Percentiles rank a stretch among this genome's conserved stretches.
Evolutionary conservation across 2,888 invertebrate genomes (phyloP).

Genomic region (Drosophila basisetae): DNA sequence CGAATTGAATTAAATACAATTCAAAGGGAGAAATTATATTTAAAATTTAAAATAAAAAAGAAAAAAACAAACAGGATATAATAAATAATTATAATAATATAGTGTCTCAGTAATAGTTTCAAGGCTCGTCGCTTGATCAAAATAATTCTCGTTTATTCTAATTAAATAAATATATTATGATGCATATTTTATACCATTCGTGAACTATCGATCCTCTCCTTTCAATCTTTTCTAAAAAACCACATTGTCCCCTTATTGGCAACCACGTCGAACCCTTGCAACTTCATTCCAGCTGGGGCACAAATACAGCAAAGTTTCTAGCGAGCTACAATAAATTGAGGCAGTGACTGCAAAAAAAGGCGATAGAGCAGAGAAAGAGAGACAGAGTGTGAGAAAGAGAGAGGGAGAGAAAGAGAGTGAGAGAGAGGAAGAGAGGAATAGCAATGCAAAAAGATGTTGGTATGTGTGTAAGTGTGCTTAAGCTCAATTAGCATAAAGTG

Average conservation of each 20-base stretch:
- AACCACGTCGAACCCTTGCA: conserved; percentile 26
- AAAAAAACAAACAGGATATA: neutral
- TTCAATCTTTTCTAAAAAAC: neutral
- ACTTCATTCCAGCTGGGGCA: conserved; percentile 18
- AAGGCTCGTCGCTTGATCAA: too few relatives aligned
- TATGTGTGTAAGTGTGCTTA: conserved; percentile 65
- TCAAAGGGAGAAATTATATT: neutral
- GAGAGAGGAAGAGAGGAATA: neutral
- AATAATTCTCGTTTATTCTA: neutral
- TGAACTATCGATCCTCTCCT: neutral
- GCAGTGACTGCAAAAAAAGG: conserved; percentile 39
- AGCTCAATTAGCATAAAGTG: conserved; percentile 82
- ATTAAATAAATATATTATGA: neutral
- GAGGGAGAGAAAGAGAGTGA: neutral
- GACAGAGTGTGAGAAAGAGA: neutral
- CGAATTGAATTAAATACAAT: neutral
- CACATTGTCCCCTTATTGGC: conserved; percentile 42
- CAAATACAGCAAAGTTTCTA: conserved; percentile 60
- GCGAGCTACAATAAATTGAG: conserved; percentile 25
- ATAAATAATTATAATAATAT: neutral
- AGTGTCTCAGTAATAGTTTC: neutral
- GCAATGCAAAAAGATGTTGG: conserved; percentile 26
- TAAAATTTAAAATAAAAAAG: neutral
- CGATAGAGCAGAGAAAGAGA: conserved; percentile 6
- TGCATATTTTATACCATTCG: neutral